These are phyloP conservation scores for Leptopilina drosophilae DNA, from an alignment of 2,888 invertebrate species.

Conservation along the genomic window DNA sequence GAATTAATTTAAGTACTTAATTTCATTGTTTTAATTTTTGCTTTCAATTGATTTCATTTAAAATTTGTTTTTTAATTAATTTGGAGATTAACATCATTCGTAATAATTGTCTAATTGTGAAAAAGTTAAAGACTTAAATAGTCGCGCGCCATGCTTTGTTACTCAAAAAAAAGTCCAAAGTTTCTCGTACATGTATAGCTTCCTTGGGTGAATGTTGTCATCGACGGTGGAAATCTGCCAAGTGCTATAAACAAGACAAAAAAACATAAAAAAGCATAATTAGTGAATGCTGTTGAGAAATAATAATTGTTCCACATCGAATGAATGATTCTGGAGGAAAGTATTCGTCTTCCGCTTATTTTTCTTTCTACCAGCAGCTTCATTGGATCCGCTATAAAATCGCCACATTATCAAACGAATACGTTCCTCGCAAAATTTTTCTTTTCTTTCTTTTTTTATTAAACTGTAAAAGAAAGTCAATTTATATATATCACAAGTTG, in stretches of 20 bases:
- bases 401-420: slow-evolving; percentile 53
- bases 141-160: slow-evolving; percentile 68
- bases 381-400: slow-evolving; percentile 1
- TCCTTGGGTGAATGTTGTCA: slow-evolving; percentile 89
- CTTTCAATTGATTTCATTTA: no score
- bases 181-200: slow-evolving; percentile 91
- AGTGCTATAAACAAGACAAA: slow-evolving; percentile 82
- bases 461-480: slow-evolving; percentile 65
- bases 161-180: slow-evolving; percentile 68
- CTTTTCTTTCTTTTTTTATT: slow-evolving; percentile 16
- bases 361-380: slow-evolving; percentile 13
- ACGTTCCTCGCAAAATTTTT: slow-evolving; percentile 60
- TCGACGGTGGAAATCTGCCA: slow-evolving; percentile 89
- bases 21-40: no score
- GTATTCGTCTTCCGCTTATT: slow-evolving; percentile 47
- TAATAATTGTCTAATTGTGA: background rate
- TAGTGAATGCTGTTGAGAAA: slow-evolving; percentile 62
- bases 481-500: slow-evolving; percentile 60
- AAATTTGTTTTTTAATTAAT: no score
- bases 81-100: background rate
- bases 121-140: slow-evolving; percentile 63
- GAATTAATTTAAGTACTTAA: no score
- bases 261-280: slow-evolving; percentile 70
- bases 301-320: slow-evolving; percentile 54
- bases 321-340: slow-evolving; percentile 44